Base-by-base conservation (phyloP, 2,797 vertebrate genomes). In the Sebastes itinus region DNA sequence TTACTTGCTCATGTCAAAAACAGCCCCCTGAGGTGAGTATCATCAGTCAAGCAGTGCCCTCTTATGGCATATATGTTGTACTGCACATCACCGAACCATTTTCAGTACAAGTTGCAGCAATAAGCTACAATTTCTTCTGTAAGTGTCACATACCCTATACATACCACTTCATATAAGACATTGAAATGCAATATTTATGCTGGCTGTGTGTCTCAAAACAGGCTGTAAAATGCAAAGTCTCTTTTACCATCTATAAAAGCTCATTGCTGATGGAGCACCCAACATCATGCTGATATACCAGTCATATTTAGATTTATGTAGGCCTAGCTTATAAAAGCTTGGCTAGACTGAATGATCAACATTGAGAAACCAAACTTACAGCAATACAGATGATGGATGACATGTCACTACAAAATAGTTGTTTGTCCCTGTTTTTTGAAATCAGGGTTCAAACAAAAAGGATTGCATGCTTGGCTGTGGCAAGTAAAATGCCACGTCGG, bases 21-120 rank as follows among this genome's bases (percentile, higher is more conserved):
- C 16, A 22, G 12, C 23, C 38, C 1, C 1, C 1, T 4, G 13
- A 3, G 4, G 22, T 64, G 4, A 62, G 54, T 13, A 69, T 30
- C 22, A 1, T 10, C 6, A 70, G 62, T 79, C 77, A 90, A 82
- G 25, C 75, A 87, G 76, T 65, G 86, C 82, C 88, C 81, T 85
- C 91, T 87, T 64, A 61, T 93, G 92, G 70, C 6, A 2, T 12
- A 35, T 11, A 4, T 4, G 0, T 49, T 3, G 23, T 20, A 88
- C 68, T 83, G 62, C 88, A 52, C 14, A 54, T 64, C 9, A 67
- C 1, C 2, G 56, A 62, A 63, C 6, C 4, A 12, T 33, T 74
- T 55, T 35, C 6, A 20, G 2, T 12, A 2, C 2, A 42, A 64
- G 32, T 22, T 23, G 28, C 3, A 42, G n/a, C 49, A 23, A 18